Evolutionary conservation across 2,113 vertebrate species (phyloP), one percentile per base, ranked within the genome.

Genomic region (Pseudolaguvia tuberculata): DNA sequence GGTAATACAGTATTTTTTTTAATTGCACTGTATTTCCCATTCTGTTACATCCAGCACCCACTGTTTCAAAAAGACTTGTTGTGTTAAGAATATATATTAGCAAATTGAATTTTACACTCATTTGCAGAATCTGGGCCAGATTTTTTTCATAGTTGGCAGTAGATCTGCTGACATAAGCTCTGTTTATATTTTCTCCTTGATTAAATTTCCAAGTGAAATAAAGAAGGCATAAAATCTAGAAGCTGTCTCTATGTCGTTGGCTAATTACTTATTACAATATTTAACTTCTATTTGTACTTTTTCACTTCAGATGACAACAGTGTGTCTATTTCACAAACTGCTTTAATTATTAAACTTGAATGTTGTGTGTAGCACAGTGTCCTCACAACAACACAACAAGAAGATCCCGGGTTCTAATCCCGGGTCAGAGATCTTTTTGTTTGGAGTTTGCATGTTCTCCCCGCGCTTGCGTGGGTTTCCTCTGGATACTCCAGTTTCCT

Each of bases 1-100:
- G 50, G 59, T 71, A 81, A 78, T 75, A 78, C 63, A 55, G 51
- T 25, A 66, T 51, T 13, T 50, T 51, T 58, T 51, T 7, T 27
- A 55, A 23, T 7, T 42, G 35, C 31, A 27, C 14, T 52, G 15
- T 45, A 25, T 47, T 47, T n/a, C 39, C 13, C 9, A 17, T 70
- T 70, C 11, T 42, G 15, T n/a, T 70, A 48, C n/a, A 52, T 47
- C 48, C 17, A 17, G 1, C 15, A 53, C 21, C 11, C 18, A 45
- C 21, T 73, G 18, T 55, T 31, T 25, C 42, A 65, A 42, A 12
- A 39, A 21, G 29, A 21, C 25, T 4, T 58, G 9, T 45, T 74
- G 21, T 52, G 9, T 59, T n/a, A 29, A 39, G 52, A 74, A 52
- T n/a, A 25, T 74, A 65, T 65, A 27, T 55, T 56, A 45, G 9